Evolutionary conservation across 2,797 vertebrate genomes (phyloP).

Genomic region (Bradypus variegatus): DNA sequence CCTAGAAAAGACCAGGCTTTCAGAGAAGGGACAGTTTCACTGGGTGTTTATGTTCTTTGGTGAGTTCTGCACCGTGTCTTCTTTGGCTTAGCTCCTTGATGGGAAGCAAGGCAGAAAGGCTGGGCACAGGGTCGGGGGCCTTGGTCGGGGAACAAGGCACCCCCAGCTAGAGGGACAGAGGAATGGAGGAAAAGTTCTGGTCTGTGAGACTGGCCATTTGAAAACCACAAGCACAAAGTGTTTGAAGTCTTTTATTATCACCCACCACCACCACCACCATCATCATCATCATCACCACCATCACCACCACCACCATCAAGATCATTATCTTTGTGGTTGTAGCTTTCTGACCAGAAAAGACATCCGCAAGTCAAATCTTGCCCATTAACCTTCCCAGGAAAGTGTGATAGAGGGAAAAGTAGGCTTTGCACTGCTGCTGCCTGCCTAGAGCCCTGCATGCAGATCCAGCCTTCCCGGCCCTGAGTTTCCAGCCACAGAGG

Average conservation of each 20-base stretch:
- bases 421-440: not conserved
- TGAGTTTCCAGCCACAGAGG: not conserved
- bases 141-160: not conserved
- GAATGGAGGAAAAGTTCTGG: not conserved
- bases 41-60: not conserved
- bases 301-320: too few relatives aligned
- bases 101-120: not conserved
- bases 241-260: not conserved
- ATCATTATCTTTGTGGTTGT: not conserved
- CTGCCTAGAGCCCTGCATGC: not conserved
- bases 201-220: not conserved
- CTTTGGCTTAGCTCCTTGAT: not conserved
- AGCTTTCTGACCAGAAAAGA: not conserved
- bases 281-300: too few relatives aligned
- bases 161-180: not conserved
- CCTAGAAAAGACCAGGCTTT: not conserved
- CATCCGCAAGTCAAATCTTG: not conserved
- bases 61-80: not conserved
- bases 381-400: not conserved
- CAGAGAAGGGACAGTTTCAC: not conserved
- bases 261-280: too few relatives aligned
- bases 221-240: not conserved
- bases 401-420: not conserved
- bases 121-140: rapidly evolving
- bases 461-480: not conserved